Base-by-base conservation (phyloP, 2,797 vertebrate genomes). In the Sebastolobus altivelis region DNA sequence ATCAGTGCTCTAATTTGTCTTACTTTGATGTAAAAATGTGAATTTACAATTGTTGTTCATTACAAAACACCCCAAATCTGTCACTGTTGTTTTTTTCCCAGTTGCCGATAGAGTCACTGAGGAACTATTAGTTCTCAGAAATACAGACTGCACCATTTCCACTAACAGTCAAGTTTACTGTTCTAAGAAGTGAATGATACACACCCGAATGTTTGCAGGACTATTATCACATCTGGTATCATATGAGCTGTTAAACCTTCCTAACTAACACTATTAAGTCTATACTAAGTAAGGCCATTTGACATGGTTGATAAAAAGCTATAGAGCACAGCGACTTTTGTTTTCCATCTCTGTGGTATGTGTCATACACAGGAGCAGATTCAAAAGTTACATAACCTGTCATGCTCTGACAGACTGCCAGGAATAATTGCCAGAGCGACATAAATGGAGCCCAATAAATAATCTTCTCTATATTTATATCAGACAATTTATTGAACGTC, bases 341-440 rank as follows among this genome's bases (percentile, higher is more conserved):
- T 82, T 77, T 80, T 76, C 35, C 59, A 29, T 76, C 11, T 31
- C 18, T 86, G 49, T 20, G 13, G 35, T 58, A 65, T 70, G 60
- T 79, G 60, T 83, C 46, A 63, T 49, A 72, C 60, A 73, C 56
- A 59, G 25, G 52, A 82, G 33, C 49, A 25, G 75, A 78, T 79
- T 83, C 61, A 70, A 67, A 62, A 40, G 76, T 90, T 90, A 68
- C 29, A 74, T 87, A 87, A 81, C 63, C n/a, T 56, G 46, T 83
- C 38, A 20, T 18, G 4, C 56, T 71, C 69, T 75, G 74, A 83
- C 40, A 79, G n/a, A 14, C 49, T 25, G 68, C 75, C 80, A 77
- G 35, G 20, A 81, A 68, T 20, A 54, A 70, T 63, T 76, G 72
- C 29, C 76, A 75, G 69, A 62, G 77, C 1, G 3, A 72, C 33